Evolutionary conservation across 2,113 vertebrate species (phyloP), one percentile per base, ranked within the genome.

Genomic region (Brachyhypopomus gauderio): DNA sequence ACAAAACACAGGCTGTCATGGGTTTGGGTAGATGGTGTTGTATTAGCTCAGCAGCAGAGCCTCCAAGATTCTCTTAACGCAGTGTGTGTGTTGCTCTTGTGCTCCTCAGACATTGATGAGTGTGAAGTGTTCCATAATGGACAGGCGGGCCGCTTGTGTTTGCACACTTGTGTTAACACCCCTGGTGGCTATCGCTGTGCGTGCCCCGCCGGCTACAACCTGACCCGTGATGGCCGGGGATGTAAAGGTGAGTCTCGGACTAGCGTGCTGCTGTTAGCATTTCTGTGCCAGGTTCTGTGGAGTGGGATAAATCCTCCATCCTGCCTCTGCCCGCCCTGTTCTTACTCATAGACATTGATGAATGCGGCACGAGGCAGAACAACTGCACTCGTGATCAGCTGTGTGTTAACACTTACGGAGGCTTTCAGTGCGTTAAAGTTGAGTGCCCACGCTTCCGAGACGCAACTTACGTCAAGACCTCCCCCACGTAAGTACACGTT

Each of bases 381-480:
- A 93, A 95, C 89, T 97, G 96, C 89, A 93, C 87, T 19, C 93
- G 88, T 14, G 93, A 95, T 0, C 92, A 95, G 45, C 88, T 91
- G 19, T 97, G 96, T 79, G 86, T 97, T 75, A 97, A 97, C 77
- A 92, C 93, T 7, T 95, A 95, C 0, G 96, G 96, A 12, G 92
- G 93, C 2, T 93, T 95, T 89, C 93, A 89, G 63, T 97, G 96
- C 0, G 88, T 95, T 67, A 91, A 41, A 4, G 94, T 95, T 12
- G 94, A 94, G 75, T 97, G 95, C 63, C 95, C 95, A 8, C 93
- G 84, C 0, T 86, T 92, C 0, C 88, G 91, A 20, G 93, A 96
- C 82, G 93, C 93, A 34, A 94, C 93, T 86, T 97, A 96, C 0
- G 84, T 94, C 86, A 97, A 95, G 90, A 96, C 94, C 0, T 95